Evolutionary conservation across 2,797 vertebrate genomes (phyloP).

Genomic region (Anabacerthia variegaticeps): DNA sequence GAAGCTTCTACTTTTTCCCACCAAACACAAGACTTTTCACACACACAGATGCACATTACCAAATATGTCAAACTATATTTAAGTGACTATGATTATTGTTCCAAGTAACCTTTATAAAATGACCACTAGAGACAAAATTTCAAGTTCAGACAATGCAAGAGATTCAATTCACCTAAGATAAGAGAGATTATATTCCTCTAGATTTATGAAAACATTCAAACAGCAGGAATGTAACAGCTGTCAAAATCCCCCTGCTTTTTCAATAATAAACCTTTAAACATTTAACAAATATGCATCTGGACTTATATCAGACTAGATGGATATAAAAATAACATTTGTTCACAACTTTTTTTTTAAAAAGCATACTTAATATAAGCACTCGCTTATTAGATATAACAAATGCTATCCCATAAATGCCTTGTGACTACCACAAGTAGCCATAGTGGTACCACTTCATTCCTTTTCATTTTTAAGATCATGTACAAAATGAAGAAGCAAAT

Average conservation of each 20-base stretch:
- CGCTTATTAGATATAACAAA: not conserved
- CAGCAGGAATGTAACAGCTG: not conserved
- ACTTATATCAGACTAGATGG: not conserved
- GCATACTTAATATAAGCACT: not conserved
- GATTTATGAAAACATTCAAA: not conserved
- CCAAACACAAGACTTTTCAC: not conserved
- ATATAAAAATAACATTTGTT: not conserved
- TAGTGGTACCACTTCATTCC: not conserved
- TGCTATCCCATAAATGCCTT: not conserved
- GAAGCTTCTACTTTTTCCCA: not conserved
- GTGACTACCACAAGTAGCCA: not conserved
- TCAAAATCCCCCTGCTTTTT: not conserved
- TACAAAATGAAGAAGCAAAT: not conserved
- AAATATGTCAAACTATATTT: not conserved
- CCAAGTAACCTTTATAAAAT: not conserved
- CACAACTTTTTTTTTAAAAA: not conserved
- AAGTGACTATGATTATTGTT: not conserved
- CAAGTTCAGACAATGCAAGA: not conserved
- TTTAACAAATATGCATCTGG: not conserved
- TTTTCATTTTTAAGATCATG: not conserved
- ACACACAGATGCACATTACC: accelerated
- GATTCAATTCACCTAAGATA: not conserved
- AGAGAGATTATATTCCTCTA: not conserved
- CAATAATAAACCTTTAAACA: not conserved
- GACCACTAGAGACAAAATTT: not conserved